Evolutionary conservation across 2,113 vertebrate species (phyloP), one percentile per base, ranked within the genome.

Genomic region (Recurvirostra avosetta): DNA sequence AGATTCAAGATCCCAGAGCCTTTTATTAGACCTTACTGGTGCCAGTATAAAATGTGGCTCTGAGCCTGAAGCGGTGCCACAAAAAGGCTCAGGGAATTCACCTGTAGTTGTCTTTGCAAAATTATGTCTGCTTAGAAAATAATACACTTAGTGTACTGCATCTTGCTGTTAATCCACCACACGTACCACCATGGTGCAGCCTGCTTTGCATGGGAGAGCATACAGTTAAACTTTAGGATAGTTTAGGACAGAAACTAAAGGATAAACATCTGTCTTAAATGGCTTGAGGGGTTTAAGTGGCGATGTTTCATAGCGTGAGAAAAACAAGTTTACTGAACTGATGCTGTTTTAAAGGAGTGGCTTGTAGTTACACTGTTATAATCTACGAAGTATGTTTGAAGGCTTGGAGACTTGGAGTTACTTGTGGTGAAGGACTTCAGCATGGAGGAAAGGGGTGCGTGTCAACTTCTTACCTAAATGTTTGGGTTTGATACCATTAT

Each of bases 81-180:
- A 43, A 9, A 77, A 73, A 71, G 32, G n/a, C 65, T 85, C 12
- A n/a, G 66, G 70, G 49, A 70, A 40, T 90, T 86, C 22, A 41
- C 49, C 49, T 62, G 62, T 58, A 70, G 32, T 77, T 85, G 53
- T 3, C 58, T 80, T 80, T 86, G 38, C 36, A 88, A 49, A 40
- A 45, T 86, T 30, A 70, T 3, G 8, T 61, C 50, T 76, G 38
- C 38, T 49, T 62, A 45, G 41, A 65, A 68, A 65, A 14, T 18
- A 30, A 0, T 47, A 14, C 6, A 8, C 9, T 52, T 43, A 11
- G 18, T 82, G 16, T 34, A 7, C 55, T 20, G 36, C 2, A 9
- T 86, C 53, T 74, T 4, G 1, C 25, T 12, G 17, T 49, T 40
- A 49, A 2, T 30, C 34, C 40, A 38, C 17, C 7, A 6, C 8